Base-by-base conservation (phyloP, 2,888 invertebrate species). In the Spodoptera littoralis region DNA sequence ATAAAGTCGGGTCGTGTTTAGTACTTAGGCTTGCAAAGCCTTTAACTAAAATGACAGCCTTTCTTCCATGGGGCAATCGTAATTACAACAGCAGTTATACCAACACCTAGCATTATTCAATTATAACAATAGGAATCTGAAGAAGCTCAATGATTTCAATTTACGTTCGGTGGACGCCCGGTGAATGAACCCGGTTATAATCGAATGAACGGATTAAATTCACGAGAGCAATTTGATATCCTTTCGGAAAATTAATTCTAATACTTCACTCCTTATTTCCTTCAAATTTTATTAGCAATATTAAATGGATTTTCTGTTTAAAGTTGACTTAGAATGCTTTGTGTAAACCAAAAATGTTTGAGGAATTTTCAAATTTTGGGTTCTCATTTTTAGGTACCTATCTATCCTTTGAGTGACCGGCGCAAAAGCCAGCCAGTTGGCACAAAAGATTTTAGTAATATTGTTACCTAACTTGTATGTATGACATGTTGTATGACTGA, bases 181-280 rank as follows among this genome's bases (percentile, higher is more conserved):
- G 24, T 44, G 22, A 48, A 64, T 41, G 9, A 46, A 54, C 12
- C 30, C 18, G 27, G 43, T 54, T 57, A 43, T 47, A 56, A 70
- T 57, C 22, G 53, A 53, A 75, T 53, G 50, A 58, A 47, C 36
- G 51, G 47, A 58, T 62, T 75, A 57, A 48, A n/a, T 55, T 45
- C 30, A 12, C 46, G 8, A 49, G n/a, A 2, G 46, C 46, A 68
- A 69, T 54, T 53, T 73, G 44, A 74, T 75, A 54, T 61, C 47
- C 50, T 41, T 58, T 47, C 24, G 6, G 9, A 30, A 9, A 51
- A 22, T 48, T 22, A 13, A 50, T 57, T 51, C 45, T 24, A 45
- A 36, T 8, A 47, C 11, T 47, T 50, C 22, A 49, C 5, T 22
- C 44, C 13, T 27, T 54, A 48, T 61, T 59, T 55, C 4, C 45